Percentiles rank a stretch among this genome's conserved stretches.
Conservation (phyloP, 2,113 vertebrate species). For the Australoheros scitulus region DNA sequence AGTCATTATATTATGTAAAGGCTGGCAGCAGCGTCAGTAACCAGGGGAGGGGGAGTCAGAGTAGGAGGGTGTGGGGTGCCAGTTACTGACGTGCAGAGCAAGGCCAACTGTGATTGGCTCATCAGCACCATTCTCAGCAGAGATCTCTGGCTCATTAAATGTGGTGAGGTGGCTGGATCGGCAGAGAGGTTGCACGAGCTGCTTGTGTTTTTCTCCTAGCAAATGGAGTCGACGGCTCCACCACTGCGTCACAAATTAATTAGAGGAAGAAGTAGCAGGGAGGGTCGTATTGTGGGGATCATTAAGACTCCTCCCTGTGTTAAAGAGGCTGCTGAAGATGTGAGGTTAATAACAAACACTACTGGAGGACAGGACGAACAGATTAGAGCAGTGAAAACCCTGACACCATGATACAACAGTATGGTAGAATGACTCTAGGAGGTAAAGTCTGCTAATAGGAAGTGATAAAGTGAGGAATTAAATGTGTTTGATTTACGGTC, state of each 20-base stretch:
- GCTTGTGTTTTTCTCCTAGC: constrained; percentile 51
- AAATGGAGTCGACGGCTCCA: constrained; percentile 61
- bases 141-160: constrained; percentile 61
- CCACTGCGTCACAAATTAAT: constrained; percentile 64
- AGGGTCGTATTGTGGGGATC: constrained; percentile 25
- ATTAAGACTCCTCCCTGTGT: constrained; percentile 37
- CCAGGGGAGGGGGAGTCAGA: constrained; percentile 4
- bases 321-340: constrained; percentile 52
- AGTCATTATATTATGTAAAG: constrained; percentile 78
- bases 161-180: constrained; percentile 51
- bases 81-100: constrained; percentile 60
- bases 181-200: constrained; percentile 45
- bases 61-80: constrained; percentile 17
- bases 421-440: constrained; percentile 42
- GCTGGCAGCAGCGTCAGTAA: constrained; percentile 37
- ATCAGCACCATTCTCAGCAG: constrained; percentile 59
- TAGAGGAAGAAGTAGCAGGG: constrained; percentile 27
- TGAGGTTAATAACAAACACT: constrained; percentile 44
- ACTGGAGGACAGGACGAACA: constrained; percentile 25
- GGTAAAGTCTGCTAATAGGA: constrained; percentile 65
- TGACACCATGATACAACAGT: constrained; percentile 11
- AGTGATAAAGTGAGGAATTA: not conserved
- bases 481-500: not conserved
- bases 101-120: constrained; percentile 69
- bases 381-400: constrained; percentile 41